phyloP scores from a whole-genome alignment of 1,140 invertebrate species.

The Tenebrio molitor region DNA sequence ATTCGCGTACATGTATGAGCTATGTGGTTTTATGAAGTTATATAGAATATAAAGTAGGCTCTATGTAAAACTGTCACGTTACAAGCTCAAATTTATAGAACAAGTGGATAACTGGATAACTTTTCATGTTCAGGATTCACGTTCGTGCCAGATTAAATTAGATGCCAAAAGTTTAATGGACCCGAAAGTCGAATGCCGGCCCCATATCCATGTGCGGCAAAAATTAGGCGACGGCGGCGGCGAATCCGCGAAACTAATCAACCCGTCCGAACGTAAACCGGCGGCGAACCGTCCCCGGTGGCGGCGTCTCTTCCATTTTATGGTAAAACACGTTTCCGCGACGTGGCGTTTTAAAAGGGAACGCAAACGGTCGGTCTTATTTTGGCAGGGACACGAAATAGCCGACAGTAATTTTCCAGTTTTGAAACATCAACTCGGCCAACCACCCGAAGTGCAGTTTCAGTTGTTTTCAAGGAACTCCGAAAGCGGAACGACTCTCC shows the following conservation, averaged over 20 bases:
- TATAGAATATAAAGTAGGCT: constrained; percentile 63
- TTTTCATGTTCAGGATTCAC: constrained; percentile 60
- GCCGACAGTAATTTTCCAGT: constrained; percentile 10
- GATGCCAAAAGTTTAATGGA: constrained; percentile 60
- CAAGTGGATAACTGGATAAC: constrained; percentile 64
- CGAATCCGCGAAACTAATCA: constrained; percentile 31
- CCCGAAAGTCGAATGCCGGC: constrained; percentile 38
- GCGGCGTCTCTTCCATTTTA: not conserved
- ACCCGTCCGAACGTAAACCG: not conserved
- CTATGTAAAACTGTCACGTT: constrained; percentile 65
- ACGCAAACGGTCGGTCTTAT: not conserved
- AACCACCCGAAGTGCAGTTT: constrained; percentile 33
- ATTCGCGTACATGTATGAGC: constrained; percentile 42
- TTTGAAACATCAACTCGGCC: not conserved
- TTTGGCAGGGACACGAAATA: not conserved
- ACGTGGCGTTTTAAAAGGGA: not conserved
- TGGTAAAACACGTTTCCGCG: not conserved
- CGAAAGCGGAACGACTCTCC: not conserved
- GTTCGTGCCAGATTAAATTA: constrained; percentile 62
- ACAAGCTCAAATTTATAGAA: constrained; percentile 63
- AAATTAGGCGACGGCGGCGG: no score
- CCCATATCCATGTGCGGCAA: no score
- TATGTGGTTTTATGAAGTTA: constrained; percentile 60
- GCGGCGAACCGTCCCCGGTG: not conserved
- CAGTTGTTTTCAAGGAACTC: constrained; percentile 38